phyloP scores from a whole-genome alignment of 2,888 invertebrate genomes.

The Alloplasta piceator region DNA sequence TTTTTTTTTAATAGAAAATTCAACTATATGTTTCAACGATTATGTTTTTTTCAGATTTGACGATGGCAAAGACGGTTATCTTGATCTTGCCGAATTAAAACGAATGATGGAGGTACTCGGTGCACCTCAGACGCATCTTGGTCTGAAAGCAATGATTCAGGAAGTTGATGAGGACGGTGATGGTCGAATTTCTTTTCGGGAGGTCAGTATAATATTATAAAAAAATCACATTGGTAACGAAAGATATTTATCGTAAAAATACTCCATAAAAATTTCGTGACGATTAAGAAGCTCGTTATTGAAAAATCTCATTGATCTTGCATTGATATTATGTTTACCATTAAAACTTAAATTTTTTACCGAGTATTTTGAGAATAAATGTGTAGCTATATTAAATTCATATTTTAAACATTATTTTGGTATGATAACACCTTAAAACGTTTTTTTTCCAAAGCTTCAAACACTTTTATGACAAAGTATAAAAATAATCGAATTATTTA shows the following conservation, averaged over 20 bases:
- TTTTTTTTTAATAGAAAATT: background rate
- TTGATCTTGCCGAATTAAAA: slow-evolving; percentile 95
- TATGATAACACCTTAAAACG: too few species aligned
- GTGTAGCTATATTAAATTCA: too few species aligned
- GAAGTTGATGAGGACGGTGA: slow-evolving; percentile 95
- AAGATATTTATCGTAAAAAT: too few species aligned
- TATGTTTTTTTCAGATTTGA: slow-evolving; percentile 90
- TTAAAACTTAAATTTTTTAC: too few species aligned
- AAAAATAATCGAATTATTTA: background rate
- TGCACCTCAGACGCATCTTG: slow-evolving; percentile 97
- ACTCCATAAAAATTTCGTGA: background rate
- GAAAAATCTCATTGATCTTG: too few species aligned
- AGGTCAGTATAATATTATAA: slow-evolving; percentile 84
- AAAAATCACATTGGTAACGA: background rate
- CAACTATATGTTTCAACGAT: slow-evolving; percentile 46
- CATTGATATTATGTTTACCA: too few species aligned
- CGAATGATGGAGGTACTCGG: slow-evolving; percentile 98
- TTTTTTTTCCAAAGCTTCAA: background rate
- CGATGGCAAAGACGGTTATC: slow-evolving; percentile 93
- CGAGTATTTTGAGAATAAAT: too few species aligned
- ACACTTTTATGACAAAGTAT: background rate
- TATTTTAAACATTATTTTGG: too few species aligned
- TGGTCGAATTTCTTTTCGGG: slow-evolving; percentile 95
- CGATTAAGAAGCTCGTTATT: too few species aligned
- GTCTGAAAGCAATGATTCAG: slow-evolving; percentile 96